Evolutionary conservation across 2,797 vertebrate species (phyloP).

Genomic region (Thalassophryne amazonica): DNA sequence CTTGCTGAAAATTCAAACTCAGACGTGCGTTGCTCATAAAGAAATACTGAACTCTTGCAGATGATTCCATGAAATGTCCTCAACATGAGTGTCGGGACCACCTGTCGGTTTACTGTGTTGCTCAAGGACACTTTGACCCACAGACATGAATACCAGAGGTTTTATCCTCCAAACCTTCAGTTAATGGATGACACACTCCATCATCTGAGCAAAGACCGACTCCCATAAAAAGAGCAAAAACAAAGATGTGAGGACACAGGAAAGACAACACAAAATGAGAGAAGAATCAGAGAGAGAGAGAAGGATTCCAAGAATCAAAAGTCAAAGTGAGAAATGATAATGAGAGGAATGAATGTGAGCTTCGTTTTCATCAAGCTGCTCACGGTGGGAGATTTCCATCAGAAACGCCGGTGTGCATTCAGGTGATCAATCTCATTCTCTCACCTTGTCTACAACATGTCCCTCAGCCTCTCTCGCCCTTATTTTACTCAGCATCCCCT

Average conservation of each 20-base stretch:
- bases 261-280: neutral
- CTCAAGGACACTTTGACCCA: too few species aligned
- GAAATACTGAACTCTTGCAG: too few species aligned
- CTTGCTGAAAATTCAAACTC: too few species aligned
- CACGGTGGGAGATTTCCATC: slow-evolving; percentile 24
- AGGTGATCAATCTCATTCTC: slow-evolving; percentile 28
- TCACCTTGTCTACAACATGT: neutral
- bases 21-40: too few species aligned
- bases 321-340: slow-evolving; percentile 2
- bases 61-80: too few species aligned
- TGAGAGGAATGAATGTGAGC: slow-evolving; percentile 1
- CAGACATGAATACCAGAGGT: too few species aligned
- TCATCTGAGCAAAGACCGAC: too few species aligned
- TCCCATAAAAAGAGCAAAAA: too few species aligned
- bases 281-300: slow-evolving; percentile 5
- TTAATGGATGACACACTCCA: too few species aligned
- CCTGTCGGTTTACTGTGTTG: too few species aligned
- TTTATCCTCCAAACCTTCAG: too few species aligned
- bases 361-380: slow-evolving; percentile 16
- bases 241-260: neutral
- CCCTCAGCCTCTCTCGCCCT: neutral
- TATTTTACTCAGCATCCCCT: neutral
- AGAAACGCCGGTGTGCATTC: slow-evolving; percentile 9
- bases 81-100: too few species aligned
- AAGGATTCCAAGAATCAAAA: slow-evolving; percentile 9